Base-by-base conservation (phyloP, 2,888 invertebrate genomes). In the Pachycephus smyrnensis region DNA sequence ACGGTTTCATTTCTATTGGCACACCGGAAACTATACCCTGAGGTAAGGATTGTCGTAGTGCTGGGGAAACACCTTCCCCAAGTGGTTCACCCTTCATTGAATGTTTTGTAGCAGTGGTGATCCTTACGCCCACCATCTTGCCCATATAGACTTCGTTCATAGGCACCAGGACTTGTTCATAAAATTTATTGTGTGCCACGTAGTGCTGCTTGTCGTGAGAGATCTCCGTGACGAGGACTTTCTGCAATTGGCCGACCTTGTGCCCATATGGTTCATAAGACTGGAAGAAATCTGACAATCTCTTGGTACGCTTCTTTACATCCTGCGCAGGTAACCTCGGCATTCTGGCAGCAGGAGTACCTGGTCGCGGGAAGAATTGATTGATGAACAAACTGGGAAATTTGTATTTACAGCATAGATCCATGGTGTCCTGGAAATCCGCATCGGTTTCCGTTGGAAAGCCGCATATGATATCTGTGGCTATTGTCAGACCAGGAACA, bases 391-490 rank as follows among this genome's bases (percentile, higher is more conserved):
- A 93, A 86, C 96, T 96, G 0, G 98, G 97, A 91, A 99, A 99
- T 85, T 95, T 94, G 91, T 98, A 97, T 89, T 97, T 95, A 82
- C 93, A 92, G 84, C 99, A 98, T 0, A 99, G 93, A 0, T 93
- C 90, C 93, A 98, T 92, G 0, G 98, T 99, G 82, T 97, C 96
- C 75, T 96, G 94, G 92, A 99, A 99, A 92, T 99, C 97, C 15
- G 92, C 91, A 73, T 96, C 96, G 0, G 97, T 98, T 93, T 99
- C 99, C 0, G 98, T 98, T 0, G 99, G 99, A 92, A 99, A 99
- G 0, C 99, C 99, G 91, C 99, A 99, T 87, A 99, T 99, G 73
- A 99, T 96, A 90, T 99, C 99, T 0, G 99, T 99, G 0, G 98
- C 99, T 87, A 99, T 97, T 23, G 98, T 98, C 76, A 99, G 94